Evolutionary conservation across 2,797 vertebrate species (phyloP), one percentile per base, ranked within the genome.

Genomic region (Cynopterus sphinx): DNA sequence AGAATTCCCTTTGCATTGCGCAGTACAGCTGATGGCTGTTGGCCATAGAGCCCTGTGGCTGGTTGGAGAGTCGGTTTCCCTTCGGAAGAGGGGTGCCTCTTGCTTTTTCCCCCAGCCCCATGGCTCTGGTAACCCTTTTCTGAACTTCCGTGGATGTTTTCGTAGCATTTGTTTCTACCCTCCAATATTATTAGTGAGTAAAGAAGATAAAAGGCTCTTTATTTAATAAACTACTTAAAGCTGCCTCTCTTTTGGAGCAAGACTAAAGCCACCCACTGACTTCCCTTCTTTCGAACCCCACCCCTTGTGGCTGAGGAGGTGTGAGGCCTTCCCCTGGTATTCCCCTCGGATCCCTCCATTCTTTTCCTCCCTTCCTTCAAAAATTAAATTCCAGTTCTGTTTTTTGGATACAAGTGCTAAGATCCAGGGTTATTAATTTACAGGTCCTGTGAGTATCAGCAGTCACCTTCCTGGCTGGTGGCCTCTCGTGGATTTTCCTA

Each of bases 221-320:
- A 19, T 83, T 96, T 74, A 87, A 85, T 79, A 86, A 94, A 81
- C 70, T 65, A 68, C 73, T 81, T 78, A 46, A 75, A 89, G 84
- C n/a, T 28, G 3, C 9, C 39, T 21, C 55, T 85, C 22, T 39
- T 13, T 2, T 5, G 70, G 70, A 84, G 51, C 83, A 43, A 55
- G 73, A 39, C 65, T 9, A 16, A 39, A 93, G 71, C 82, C 67
- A 67, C 53, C 78, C 51, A 59, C 63, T 9, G 39, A 43, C 65
- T 73, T 91, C n/a, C 61, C 10, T 19, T 41, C 49, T 61, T n/a
- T 22, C 43, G 41, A 41, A 51, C 43, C 12, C 24, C 6, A 2
- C 31, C 13, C 59, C 57, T 43, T 10, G 17, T 61, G 46, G 26
- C n/a, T 7, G 4, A 87, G 61, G 61, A 59, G 2, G 7, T 5